A percentile compares a stretch with the other conserved stretches of the same genome.
Conservation (phyloP, 2,797 vertebrate genomes). For the Epinephelus awoara region DNA sequence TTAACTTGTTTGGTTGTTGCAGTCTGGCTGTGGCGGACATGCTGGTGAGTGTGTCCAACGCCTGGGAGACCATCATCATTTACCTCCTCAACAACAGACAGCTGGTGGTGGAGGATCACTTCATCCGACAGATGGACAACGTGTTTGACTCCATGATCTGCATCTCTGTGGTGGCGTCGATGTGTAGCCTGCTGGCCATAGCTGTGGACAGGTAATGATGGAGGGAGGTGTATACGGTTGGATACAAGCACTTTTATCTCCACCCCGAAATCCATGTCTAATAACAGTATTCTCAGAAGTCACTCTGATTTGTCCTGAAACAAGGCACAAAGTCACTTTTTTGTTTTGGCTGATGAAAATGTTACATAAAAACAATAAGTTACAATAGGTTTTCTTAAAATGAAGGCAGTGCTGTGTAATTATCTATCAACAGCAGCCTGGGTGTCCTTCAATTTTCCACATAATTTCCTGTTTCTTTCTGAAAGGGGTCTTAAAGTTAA, state of each 20-base stretch:
- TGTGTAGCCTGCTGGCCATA: slow-evolving; percentile 96
- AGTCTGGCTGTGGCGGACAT: slow-evolving; percentile 97
- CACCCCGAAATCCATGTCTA: not conserved
- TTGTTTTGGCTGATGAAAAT: not conserved
- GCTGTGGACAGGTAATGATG: slow-evolving; percentile 91
- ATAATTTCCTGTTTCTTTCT: not conserved
- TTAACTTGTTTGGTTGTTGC: slow-evolving; percentile 65
- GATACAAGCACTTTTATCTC: not conserved
- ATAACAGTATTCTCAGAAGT: not conserved
- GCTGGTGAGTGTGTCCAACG: slow-evolving; percentile 97
- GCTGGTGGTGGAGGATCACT: slow-evolving; percentile 89
- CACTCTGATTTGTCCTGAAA: not conserved
- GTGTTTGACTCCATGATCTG: slow-evolving; percentile 98
- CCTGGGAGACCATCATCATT: slow-evolving; percentile 96
- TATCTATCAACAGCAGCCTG: not conserved
- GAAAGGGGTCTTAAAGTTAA: not conserved
- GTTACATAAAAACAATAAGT: too few species aligned
- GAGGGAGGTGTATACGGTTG: not conserved
- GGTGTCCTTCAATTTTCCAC: not conserved
- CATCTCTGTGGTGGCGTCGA: slow-evolving; percentile 96
- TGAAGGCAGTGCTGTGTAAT: not conserved
- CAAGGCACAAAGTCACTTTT: not conserved
- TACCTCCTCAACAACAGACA: slow-evolving; percentile 93
- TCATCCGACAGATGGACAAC: slow-evolving; percentile 95
- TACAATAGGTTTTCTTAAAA: not conserved